A percentile compares a stretch with the other conserved stretches of the same genome.
Conservation (phyloP, 92 coral and sea anemone species). For the Virgularia gustaviana region DNA sequence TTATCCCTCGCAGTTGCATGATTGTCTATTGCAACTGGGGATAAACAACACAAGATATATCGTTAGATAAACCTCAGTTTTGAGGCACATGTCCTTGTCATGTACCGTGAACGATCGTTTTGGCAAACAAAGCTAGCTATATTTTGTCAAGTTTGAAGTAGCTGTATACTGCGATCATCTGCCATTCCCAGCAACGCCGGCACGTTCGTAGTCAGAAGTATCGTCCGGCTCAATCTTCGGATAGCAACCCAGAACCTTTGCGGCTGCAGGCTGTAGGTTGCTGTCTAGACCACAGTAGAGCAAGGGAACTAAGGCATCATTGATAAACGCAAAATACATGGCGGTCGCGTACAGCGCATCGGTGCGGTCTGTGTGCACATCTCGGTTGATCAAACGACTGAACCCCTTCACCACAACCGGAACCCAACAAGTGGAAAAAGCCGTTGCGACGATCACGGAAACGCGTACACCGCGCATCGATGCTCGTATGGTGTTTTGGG, state of each 20-base stretch:
- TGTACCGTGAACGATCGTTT: not conserved
- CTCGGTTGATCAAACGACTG: not conserved
- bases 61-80: no score
- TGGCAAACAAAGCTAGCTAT: not conserved
- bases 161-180: no score
- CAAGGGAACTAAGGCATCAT: constrained; percentile 18
- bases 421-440: constrained; percentile 16
- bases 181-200: no score
- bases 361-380: constrained; percentile 21
- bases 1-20: no score
- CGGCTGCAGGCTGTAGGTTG: constrained; percentile 12
- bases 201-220: not conserved
- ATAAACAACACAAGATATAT: not conserved
- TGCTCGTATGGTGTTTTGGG: constrained; percentile 7
- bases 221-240: not conserved
- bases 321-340: constrained; percentile 19
- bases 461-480: constrained; percentile 33
- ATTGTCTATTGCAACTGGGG: no score
- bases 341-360: constrained; percentile 7
- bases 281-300: constrained; percentile 30
- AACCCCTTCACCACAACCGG: constrained; percentile 30
- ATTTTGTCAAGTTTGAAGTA: not conserved
- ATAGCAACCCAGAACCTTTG: not conserved
- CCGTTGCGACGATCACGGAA: constrained; percentile 3
- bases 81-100: not conserved